Conservation (phyloP, 2,888 invertebrate species). For the Hofmannophila pseudospretella region DNA sequence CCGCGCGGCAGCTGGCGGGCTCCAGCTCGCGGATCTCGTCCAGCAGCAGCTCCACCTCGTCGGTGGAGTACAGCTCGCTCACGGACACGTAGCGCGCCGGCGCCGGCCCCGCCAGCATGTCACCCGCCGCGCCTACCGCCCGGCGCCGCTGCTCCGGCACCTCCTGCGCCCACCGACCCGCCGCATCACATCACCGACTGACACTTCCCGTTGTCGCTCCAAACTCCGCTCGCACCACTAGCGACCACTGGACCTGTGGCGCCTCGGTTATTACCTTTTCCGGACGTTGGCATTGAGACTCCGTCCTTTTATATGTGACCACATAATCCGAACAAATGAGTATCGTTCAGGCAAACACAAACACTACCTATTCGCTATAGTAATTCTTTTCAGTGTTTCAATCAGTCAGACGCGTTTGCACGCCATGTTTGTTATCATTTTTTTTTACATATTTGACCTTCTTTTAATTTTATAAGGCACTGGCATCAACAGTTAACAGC, state of each 20-base stretch:
- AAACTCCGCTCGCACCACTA: no score
- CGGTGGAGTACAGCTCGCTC: conserved; percentile 74
- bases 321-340: conserved; percentile 41
- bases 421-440: conserved; percentile 71
- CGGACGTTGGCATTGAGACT: conserved; percentile 46
- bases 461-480: no score
- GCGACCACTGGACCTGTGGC: neutral
- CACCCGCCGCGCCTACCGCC: conserved; percentile 47
- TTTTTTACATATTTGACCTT: conserved; percentile 30
- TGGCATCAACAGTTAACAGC: no score
- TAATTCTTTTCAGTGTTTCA: conserved; percentile 28
- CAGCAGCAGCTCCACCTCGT: conserved; percentile 76
- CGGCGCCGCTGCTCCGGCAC: conserved; percentile 49
- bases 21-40: conserved; percentile 76
- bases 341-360: conserved; percentile 18
- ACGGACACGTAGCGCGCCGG: conserved; percentile 75
- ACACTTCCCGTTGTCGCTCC: no score
- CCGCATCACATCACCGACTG: neutral
- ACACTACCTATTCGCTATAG: conserved; percentile 47
- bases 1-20: conserved; percentile 72
- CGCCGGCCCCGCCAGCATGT: conserved; percentile 73
- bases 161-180: conserved; percentile 24
- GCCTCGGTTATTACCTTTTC: conserved; percentile 34
- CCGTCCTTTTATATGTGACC: conserved; percentile 34
- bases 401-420: conserved; percentile 42